Base-by-base conservation (phyloP, 2,113 vertebrate species). In the Oncorhynchus clarkii region DNA sequence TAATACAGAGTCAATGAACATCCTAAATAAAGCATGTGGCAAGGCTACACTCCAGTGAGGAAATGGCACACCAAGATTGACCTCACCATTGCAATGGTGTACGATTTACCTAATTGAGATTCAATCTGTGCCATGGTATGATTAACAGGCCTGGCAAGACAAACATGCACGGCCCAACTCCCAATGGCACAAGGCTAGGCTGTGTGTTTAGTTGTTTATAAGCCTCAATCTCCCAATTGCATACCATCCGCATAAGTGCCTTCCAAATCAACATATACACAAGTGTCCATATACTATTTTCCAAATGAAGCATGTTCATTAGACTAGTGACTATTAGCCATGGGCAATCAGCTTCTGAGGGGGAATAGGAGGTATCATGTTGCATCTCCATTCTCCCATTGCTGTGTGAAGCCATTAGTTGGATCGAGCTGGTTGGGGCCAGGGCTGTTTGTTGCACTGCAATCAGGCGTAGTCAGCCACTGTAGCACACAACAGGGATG, bases 361-460 rank as follows among this genome's bases (percentile, higher is more conserved):
- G 84, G 90, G 87, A 76, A 88, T 88, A 88, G 84, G 84, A 74
- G 84, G 83, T 81, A 84, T 81, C 51, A 27, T 71, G 82, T 80
- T 57, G 82, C 73, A 84, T 85, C 82, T 86, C 90, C 81, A 90
- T 91, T 87, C 89, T 74, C 85, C 84, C 82, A 85, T 89, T 88
- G 9, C 14, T 85, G 87, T 51, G 67, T 80, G 70, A 85, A 79
- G 72, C 88, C 88, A 92, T 93, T 92, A 92, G 83, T 93, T 93
- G 91, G 83, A 82, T 77, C 78, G 77, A 78, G 77, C 51, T 77
- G 70, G 45, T 80, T 24, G 27, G 75, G 73, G 78, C 72, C 73
- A 79, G 39, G 71, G 71, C 68, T 75, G 84, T 80, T 86, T 87
- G 82, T 74, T 78, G 77, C 78, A 74, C 34, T 72, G 69, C 73